Conservation (phyloP, 2,797 vertebrate species). For the Holocentrus rufus region DNA sequence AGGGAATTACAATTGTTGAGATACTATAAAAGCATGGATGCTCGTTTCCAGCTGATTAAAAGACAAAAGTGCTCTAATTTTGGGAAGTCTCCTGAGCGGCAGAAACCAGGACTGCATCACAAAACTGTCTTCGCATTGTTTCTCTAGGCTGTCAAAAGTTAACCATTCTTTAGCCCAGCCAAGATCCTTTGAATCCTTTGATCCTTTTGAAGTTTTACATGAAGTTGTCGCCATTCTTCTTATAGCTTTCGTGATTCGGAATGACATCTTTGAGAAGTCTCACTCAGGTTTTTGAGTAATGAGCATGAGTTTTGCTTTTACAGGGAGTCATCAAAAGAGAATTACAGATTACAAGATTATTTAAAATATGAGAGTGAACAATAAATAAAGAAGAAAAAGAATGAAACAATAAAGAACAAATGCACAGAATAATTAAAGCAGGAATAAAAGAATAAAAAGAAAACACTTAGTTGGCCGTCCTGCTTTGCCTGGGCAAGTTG, state of each 20-base stretch:
- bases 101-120: background rate
- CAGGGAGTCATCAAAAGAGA: too few relatives aligned
- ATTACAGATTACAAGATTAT: too few relatives aligned
- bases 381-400: too few relatives aligned
- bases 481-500: background rate
- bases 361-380: too few relatives aligned
- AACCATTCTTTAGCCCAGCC: too few relatives aligned
- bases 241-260: too few relatives aligned
- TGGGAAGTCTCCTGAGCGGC: background rate
- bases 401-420: background rate
- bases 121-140: background rate
- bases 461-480: background rate
- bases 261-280: too few relatives aligned
- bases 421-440: background rate
- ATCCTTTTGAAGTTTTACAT: conserved; percentile 1
- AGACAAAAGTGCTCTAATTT: background rate
- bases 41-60: conserved; percentile 6
- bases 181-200: background rate
- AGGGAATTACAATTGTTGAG: conserved; percentile 6
- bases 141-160: background rate
- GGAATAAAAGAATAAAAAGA: background rate
- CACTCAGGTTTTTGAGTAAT: too few relatives aligned
- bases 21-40: background rate
- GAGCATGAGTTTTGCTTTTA: too few relatives aligned
- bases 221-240: background rate